Conservation (phyloP, 1,140 invertebrate genomes). For the Conus ventricosus region DNA sequence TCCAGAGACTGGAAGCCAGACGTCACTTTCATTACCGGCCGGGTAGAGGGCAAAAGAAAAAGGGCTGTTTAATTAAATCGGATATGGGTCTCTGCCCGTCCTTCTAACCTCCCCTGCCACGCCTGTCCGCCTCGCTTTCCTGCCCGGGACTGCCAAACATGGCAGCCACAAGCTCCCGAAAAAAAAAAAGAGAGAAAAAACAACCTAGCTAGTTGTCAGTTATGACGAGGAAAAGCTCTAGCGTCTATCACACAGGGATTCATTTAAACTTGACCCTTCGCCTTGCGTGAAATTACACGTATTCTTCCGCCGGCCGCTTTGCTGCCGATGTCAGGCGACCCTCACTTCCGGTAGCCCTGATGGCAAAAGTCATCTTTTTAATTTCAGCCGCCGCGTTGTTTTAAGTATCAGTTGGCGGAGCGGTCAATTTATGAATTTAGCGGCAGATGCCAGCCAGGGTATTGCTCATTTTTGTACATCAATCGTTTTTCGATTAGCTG, state of each 20-base stretch:
- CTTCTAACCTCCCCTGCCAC: not conserved
- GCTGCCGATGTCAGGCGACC: conserved; percentile 14
- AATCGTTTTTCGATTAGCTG: conserved; percentile 34
- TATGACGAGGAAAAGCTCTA: conserved; percentile 19
- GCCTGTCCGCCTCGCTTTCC: not conserved
- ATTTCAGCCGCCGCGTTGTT: conserved; percentile 21
- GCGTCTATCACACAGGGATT: conserved; percentile 23
- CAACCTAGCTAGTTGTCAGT: conserved; percentile 26
- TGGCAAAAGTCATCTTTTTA: conserved; percentile 20
- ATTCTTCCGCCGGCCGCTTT: conserved; percentile 27
- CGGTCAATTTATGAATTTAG: conserved; percentile 37
- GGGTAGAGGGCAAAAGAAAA: not conserved
- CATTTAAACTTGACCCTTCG: conserved; percentile 40
- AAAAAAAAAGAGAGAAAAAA: not conserved
- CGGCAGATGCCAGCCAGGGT: conserved; percentile 28
- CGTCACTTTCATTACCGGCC: no score
- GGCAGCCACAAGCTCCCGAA: not conserved
- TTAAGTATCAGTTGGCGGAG: conserved; percentile 28
- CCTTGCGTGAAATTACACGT: conserved; percentile 41
- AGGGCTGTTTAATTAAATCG: conserved; percentile 29
- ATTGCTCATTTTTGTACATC: conserved; percentile 39
- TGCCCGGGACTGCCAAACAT: not conserved
- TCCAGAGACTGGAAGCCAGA: no score
- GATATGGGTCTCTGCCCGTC: conserved; percentile 16
- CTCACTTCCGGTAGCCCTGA: conserved; percentile 7